Base-by-base conservation (phyloP, 2,888 invertebrate species). In the Lottia scabra region DNA sequence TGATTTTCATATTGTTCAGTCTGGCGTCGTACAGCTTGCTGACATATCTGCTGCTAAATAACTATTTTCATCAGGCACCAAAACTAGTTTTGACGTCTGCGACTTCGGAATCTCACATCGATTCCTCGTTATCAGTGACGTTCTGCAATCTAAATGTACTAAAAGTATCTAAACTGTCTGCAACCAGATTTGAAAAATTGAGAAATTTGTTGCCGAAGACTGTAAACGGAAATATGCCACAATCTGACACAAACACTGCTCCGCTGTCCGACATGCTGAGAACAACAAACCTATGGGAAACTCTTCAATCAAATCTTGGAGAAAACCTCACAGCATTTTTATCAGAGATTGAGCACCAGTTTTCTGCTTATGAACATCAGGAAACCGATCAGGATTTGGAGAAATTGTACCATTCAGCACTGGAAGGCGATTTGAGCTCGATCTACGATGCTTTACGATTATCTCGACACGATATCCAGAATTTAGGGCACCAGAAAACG, bases 151-250 rank as follows among this genome's bases (percentile, higher is more conserved):
- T 56, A 23, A 56, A 56, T 13, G 19, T 56, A 23, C 13, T 56
- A 4, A 56, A 56, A 19, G 56, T 56, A 10, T 56, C 56, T 10
- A 19, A 56, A 56, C 56, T 56, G 12, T 56, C 56, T 23, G 56
- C 56, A 23, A 56, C 56, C 8, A 56, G 56, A 56, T 56, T 56
- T 56, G 56, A 56, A 56, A 56, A 56, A 56, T 19, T 56, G 56
- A 56, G 56, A 56, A 56, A 56, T 56, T 23, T 56, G 56, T 23
- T 23, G 23, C 56, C 56, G 19, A 23, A 23, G 23, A 56, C 19
- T 56, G 56, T 12, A 19, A 23, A 19, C 19, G 56, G 19, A 12
- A 23, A 23, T 56, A 13, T 2, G 8, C 19, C 10, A 19, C 56
- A 23, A 19, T 8, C 19, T 6, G 19, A 56, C 19, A 56, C 19